phyloP scores from a whole-genome alignment of 2,113 vertebrate species.

The Condylura cristata region DNA sequence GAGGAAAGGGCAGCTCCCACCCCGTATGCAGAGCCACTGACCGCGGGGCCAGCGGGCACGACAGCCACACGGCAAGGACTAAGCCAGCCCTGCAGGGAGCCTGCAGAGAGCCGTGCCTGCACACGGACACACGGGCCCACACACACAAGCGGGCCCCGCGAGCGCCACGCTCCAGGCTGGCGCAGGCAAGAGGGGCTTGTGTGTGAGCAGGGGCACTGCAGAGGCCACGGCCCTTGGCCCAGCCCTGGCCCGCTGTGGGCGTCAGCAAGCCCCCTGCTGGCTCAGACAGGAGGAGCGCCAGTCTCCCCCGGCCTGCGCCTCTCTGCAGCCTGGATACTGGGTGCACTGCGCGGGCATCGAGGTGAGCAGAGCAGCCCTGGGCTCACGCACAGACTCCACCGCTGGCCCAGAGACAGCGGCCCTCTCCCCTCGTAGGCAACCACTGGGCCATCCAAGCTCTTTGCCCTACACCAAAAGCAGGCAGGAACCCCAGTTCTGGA shows the following conservation, averaged over 20 bases:
- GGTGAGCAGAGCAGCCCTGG: background rate
- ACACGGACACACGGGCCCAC: conserved; percentile 6
- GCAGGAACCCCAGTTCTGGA: background rate
- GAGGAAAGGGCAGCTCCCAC: background rate
- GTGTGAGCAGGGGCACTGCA: conserved; percentile 85
- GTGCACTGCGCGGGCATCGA: rapidly evolving
- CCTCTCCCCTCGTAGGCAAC: background rate
- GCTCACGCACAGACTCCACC: background rate
- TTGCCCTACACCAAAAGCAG: background rate
- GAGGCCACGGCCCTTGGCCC: conserved; percentile 55
- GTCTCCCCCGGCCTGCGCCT: background rate
- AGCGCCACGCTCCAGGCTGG: conserved; percentile 88
- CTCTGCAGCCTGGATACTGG: background rate
- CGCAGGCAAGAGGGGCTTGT: conserved; percentile 92
- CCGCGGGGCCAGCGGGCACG: conserved; percentile 40
- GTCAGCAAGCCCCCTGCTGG: background rate
- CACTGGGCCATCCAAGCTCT: background rate
- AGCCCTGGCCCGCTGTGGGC: background rate
- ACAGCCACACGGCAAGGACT: background rate
- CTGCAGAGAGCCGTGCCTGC: conserved; percentile 88
- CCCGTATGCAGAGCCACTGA: conserved; percentile 24
- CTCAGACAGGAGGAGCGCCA: background rate
- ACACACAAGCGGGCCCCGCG: conserved; percentile 73
- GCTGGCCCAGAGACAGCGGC: background rate
- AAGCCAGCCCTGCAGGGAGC: background rate